Percentiles rank a stretch among this genome's conserved stretches.
These are phyloP conservation scores for Pangasius macronema DNA, from an alignment of 2,797 vertebrate species.

Conservation along the genomic window DNA sequence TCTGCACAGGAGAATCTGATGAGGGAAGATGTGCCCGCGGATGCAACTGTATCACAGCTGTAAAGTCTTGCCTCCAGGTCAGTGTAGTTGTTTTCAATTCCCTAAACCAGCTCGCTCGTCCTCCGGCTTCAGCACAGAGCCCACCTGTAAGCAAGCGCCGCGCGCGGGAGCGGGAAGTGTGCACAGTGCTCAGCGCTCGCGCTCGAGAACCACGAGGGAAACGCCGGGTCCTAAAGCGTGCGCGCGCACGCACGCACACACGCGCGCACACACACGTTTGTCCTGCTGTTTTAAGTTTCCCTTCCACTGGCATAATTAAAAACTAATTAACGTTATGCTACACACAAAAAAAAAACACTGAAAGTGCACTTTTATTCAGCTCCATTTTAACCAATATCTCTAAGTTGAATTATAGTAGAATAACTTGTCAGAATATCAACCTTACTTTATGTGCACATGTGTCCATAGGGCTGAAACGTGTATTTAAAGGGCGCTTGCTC, in stretches of 20 bases:
- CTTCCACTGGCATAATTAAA: neutral
- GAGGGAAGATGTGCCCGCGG: constrained; percentile 12
- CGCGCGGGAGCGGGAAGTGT: neutral
- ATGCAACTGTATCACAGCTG: neutral
- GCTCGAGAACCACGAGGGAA: neutral
- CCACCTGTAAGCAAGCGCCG: constrained; percentile 2
- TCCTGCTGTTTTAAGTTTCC: neutral
- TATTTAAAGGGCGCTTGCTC: too few species aligned
- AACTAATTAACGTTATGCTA: neutral
- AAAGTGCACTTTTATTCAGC: too few species aligned
- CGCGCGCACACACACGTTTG: neutral
- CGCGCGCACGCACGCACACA: accelerated
- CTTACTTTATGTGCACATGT: too few species aligned
- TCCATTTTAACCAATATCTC: too few species aligned
- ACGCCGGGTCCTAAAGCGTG: neutral
- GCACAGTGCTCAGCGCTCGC: neutral
- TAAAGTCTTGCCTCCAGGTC: neutral
- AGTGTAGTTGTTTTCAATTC: neutral
- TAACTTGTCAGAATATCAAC: too few species aligned
- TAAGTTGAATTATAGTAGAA: too few species aligned
- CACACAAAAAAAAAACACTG: too few species aligned
- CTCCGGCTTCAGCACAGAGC: neutral
- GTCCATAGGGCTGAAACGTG: too few species aligned
- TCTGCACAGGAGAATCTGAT: neutral
- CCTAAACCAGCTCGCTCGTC: neutral